phyloP scores from a whole-genome alignment of 2,888 invertebrate species.

The Masnerella sp. region DNA sequence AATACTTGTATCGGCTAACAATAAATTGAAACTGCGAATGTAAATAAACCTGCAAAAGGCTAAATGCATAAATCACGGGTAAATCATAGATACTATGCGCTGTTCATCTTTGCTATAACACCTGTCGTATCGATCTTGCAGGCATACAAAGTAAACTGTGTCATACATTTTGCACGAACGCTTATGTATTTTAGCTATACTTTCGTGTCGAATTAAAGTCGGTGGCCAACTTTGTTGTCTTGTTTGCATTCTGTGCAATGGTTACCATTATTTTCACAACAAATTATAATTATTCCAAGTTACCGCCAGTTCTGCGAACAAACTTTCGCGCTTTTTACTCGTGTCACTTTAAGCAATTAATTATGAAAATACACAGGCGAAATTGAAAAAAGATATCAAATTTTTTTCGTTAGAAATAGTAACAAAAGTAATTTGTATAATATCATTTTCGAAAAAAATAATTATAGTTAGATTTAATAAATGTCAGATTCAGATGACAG shows the following conservation, averaged over 20 bases:
- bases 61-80: slow-evolving; percentile 27
- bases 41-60: slow-evolving; percentile 3
- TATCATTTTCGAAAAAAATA: too few species aligned
- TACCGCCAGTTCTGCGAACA: too few species aligned
- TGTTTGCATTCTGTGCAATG: neutral
- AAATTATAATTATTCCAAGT: too few species aligned
- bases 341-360: too few species aligned
- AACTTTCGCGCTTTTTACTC: too few species aligned
- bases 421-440: too few species aligned
- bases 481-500: slow-evolving; percentile 7
- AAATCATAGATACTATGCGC: slow-evolving; percentile 26
- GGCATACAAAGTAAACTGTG: slow-evolving; percentile 37
- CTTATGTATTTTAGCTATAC: slow-evolving; percentile 10
- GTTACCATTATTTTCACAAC: neutral
- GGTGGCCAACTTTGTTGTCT: neutral
- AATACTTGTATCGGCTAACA: neutral
- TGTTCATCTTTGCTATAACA: slow-evolving; percentile 42
- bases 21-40: neutral
- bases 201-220: slow-evolving; percentile 11
- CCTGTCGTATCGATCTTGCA: slow-evolving; percentile 35
- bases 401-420: too few species aligned
- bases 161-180: slow-evolving; percentile 24
- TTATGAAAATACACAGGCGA: too few species aligned
- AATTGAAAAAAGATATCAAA: too few species aligned
- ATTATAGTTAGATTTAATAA: too few species aligned